phyloP scores from a whole-genome alignment of 2,113 vertebrate genomes.

The Trachemys scripta region DNA sequence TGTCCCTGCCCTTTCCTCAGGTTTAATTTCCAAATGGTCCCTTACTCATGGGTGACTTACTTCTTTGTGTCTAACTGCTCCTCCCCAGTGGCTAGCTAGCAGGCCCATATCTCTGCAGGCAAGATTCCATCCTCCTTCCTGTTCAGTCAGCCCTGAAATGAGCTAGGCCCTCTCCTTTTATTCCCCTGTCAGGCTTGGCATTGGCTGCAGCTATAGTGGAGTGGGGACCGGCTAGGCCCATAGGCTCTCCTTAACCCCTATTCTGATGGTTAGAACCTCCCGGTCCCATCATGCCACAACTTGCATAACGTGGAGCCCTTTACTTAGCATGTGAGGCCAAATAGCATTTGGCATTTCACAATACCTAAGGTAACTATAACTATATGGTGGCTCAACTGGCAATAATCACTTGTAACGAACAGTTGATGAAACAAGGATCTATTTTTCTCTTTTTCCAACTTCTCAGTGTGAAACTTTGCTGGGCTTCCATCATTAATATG shows the following conservation, averaged over 20 bases:
- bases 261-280: not conserved
- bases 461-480: not conserved
- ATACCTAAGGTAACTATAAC: too few species aligned
- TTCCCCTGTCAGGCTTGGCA: not conserved
- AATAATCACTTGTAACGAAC: not conserved
- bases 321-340: too few species aligned
- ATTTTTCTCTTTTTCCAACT: not conserved
- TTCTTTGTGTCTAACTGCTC: not conserved
- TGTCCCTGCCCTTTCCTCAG: not conserved
- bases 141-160: not conserved
- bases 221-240: not conserved
- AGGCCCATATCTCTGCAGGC: not conserved
- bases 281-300: not conserved
- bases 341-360: too few species aligned
- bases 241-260: not conserved
- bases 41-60: not conserved
- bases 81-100: not conserved
- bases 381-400: not conserved
- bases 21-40: not conserved
- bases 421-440: not conserved
- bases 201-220: not conserved
- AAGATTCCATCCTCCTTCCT: not conserved
- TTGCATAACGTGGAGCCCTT: too few species aligned
- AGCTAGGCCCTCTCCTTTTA: not conserved
- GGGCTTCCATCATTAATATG: not conserved